Base-by-base conservation (phyloP, 2,797 vertebrate species). In the Darevskia nairensis region DNA sequence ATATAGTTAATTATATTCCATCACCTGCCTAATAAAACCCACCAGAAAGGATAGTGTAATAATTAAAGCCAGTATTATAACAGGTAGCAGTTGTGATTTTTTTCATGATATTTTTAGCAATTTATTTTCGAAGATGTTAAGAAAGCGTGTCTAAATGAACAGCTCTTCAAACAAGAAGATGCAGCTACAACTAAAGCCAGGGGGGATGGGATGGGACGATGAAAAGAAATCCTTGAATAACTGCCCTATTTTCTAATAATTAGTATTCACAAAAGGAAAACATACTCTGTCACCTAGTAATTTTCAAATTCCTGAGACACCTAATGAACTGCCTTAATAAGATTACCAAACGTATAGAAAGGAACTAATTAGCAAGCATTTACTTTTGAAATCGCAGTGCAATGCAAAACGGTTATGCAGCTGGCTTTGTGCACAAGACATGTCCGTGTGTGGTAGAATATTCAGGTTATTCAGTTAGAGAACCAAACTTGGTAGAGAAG, bases 221-320 rank as follows among this genome's bases (percentile, higher is more conserved):
- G 91, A 89, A 89, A 90, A 17, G 0, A 84, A 90, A 69, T 64
- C 86, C 80, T 94, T 89, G 92, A 87, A 88, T 59, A 90, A 44
- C 92, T 88, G 77, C 79, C 83, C 87, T 89, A 69, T 92, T 95
- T 95, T 92, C 89, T 94, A 29, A 93, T 89, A 81, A 91, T 95
- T 94, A 89, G 76, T 90, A 91, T 93, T 94, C 86, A 86, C 66
- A 50, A 86, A 92, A 85, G 64, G 83, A 90, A 89, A 91, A 19
- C 44, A 68, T 64, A 76, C 71, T 91, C 84, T 94, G 6, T 83
- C 85, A 93, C 86, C 89, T 93, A 85, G 86, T 94, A 88, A 92
- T 93, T 95, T 95, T 91, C 92, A 94, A 86, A 94, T 91, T 94
- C 89, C 86, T 89, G 74, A 92, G 92, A 94, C 75, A 91, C 89